Evolutionary conservation across 2,888 invertebrate genomes (phyloP).

Genomic region (Zaprionus bogoriensis): DNA sequence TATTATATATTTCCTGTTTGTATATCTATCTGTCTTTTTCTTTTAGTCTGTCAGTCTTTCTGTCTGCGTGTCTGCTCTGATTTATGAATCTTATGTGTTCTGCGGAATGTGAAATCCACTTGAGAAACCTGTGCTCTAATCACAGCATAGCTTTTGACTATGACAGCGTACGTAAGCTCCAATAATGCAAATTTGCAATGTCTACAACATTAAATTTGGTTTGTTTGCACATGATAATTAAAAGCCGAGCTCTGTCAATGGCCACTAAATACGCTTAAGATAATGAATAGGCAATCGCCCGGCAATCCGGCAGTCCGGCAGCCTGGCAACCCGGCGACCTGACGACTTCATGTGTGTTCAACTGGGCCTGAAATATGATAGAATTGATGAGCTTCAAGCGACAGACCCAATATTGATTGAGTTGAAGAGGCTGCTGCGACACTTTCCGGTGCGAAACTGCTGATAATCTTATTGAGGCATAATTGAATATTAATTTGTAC

Average conservation of each 20-base stretch:
- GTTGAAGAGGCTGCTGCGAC: conserved; percentile 3
- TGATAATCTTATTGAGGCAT: conserved; percentile 43
- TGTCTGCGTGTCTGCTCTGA: too few species aligned
- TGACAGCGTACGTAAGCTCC: neutral
- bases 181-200: neutral
- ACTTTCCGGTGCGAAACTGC: conserved; percentile 13
- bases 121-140: too few species aligned
- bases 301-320: neutral
- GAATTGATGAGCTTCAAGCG: neutral
- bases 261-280: conserved; percentile 1
- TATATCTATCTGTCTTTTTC: too few species aligned
- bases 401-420: conserved; percentile 26
- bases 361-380: neutral
- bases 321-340: neutral
- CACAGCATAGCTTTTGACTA: too few species aligned
- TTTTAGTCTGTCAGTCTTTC: too few species aligned
- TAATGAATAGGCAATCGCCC: neutral
- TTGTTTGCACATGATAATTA: neutral
- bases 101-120: too few species aligned
- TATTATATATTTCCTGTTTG: too few species aligned
- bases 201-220: neutral
- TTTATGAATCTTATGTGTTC: too few species aligned
- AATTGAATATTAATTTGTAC: conserved; percentile 71
- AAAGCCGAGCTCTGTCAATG: neutral
- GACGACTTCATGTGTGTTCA: conserved; percentile 5